Evolutionary conservation across 2,797 vertebrate genomes (phyloP).

Genomic region (Intellagama lesueurii): DNA sequence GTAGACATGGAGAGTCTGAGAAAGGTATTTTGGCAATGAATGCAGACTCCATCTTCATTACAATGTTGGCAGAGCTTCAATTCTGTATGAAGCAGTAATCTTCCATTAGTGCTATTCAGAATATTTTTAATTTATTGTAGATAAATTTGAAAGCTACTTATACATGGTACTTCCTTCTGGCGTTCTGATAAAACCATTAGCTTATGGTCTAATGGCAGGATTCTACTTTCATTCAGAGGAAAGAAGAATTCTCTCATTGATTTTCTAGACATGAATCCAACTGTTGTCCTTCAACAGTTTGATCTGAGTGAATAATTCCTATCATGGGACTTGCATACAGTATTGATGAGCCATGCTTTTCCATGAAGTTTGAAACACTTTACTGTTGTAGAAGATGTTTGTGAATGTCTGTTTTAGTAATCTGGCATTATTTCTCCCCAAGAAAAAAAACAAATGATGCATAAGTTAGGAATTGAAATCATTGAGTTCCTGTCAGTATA

Average conservation of each 20-base stretch:
- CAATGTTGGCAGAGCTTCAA: constrained; percentile 22
- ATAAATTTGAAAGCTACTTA: constrained; percentile 31
- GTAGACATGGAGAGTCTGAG: not conserved
- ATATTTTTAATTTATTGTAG: constrained; percentile 35
- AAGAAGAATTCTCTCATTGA: not conserved
- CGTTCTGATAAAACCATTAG: constrained; percentile 23
- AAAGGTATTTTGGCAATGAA: constrained; percentile 7
- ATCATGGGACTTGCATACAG: not conserved
- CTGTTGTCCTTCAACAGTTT: constrained; percentile 8
- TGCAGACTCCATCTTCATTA: constrained; percentile 6
- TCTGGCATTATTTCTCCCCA: not conserved
- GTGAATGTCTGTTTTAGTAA: not conserved
- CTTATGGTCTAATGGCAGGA: constrained; percentile 6
- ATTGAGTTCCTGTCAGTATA: not conserved
- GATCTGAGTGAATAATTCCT: constrained; percentile 11
- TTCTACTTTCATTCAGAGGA: constrained; percentile 11
- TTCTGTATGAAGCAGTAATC: not conserved
- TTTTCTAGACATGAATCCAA: constrained; percentile 12
- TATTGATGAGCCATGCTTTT: not conserved
- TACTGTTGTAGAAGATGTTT: not conserved
- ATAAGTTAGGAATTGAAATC: not conserved
- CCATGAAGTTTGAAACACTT: not conserved
- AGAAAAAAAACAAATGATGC: not conserved
- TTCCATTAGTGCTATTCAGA: constrained; percentile 14
- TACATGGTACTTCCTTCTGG: constrained; percentile 10